Evolutionary conservation across 2,797 vertebrate genomes (phyloP).

Genomic region (Tokudaia tokunoshimensis): DNA sequence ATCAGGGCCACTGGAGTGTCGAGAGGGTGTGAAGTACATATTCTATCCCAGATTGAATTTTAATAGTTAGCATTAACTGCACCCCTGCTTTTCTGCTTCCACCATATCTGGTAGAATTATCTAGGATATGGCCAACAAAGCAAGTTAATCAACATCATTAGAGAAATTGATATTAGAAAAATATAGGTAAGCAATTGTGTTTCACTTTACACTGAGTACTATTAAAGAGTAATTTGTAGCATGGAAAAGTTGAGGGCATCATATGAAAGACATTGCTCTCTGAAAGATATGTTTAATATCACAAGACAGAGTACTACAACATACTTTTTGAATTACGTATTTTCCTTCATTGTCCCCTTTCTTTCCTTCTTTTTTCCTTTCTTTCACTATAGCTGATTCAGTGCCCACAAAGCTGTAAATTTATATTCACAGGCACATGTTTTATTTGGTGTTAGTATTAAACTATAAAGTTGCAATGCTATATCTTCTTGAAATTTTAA

Average conservation of each 20-base stretch:
- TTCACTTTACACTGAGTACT: conserved; percentile 22
- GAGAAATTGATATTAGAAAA: conserved; percentile 23
- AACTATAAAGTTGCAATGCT: not conserved
- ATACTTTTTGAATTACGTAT: not conserved
- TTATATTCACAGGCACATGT: not conserved
- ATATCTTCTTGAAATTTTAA: not conserved
- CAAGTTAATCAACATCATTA: conserved; percentile 33
- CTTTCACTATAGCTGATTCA: not conserved
- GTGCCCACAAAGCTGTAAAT: conserved; percentile 27
- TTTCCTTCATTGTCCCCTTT: not conserved
- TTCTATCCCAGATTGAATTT: not conserved
- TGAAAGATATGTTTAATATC: not conserved
- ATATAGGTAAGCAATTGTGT: not conserved
- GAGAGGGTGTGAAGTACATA: not conserved
- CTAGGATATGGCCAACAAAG: not conserved
- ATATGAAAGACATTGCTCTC: not conserved
- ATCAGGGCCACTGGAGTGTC: not conserved
- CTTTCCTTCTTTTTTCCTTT: not conserved
- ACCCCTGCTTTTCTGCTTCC: not conserved
- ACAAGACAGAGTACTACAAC: not conserved
- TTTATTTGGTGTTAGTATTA: not conserved
- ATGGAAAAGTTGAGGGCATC: not conserved
- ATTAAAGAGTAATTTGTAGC: not conserved
- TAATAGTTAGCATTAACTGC: not conserved
- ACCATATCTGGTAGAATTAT: not conserved